Conservation (phyloP, 2,797 vertebrate species). For the Helostoma temminkii region DNA sequence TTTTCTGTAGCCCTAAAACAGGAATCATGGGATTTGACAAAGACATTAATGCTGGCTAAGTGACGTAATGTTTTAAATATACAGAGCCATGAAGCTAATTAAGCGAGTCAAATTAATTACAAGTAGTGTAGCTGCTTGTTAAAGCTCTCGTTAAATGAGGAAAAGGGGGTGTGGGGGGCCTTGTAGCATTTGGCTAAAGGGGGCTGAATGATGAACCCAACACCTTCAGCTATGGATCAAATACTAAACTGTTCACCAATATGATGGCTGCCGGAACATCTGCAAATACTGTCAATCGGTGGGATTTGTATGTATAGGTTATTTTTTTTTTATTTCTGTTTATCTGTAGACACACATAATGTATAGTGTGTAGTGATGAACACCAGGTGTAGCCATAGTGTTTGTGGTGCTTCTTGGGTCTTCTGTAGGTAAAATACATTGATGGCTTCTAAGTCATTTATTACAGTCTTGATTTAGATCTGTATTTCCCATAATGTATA, state of each 20-base stretch:
- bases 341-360: conserved; percentile 2
- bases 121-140: conserved; percentile 57
- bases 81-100: conserved; percentile 70
- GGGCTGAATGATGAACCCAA: conserved; percentile 29
- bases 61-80: conserved; percentile 60
- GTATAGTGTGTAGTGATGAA: conserved; percentile 9
- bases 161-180: conserved; percentile 1
- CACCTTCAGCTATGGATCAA: conserved; percentile 5
- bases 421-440: too few species aligned
- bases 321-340: conserved; percentile 12
- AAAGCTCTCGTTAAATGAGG: conserved; percentile 46
- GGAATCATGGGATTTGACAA: conserved; percentile 21
- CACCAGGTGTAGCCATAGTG: not conserved
- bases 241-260: conserved; percentile 26
- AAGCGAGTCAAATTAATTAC: conserved; percentile 67
- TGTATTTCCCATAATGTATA: conserved; percentile 17
- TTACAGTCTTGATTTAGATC: conserved; percentile 25
- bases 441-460: too few species aligned
- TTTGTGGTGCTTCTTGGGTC: not conserved
- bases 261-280: conserved; percentile 20
- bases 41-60: conserved; percentile 39
- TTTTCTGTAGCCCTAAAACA: conserved; percentile 9
- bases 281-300: conserved; percentile 12
- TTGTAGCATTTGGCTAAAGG: not conserved
- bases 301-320: conserved; percentile 33